These are phyloP conservation scores for Nymphalis polychloros DNA, from an alignment of 2,888 invertebrate genomes.

Conservation along the genomic window DNA sequence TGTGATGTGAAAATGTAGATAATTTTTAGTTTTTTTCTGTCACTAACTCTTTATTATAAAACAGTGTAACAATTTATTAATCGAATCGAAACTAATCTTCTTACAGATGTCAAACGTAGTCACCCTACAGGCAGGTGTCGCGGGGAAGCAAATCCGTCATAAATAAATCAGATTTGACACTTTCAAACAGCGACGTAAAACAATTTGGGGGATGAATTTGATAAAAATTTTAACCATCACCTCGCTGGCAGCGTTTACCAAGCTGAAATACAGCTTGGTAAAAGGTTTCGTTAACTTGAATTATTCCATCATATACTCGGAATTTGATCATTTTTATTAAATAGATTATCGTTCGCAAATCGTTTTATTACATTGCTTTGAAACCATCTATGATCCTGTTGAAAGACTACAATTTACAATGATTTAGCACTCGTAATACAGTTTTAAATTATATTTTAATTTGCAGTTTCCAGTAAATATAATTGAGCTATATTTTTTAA, in stretches of 20 bases:
- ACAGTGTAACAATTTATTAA: background rate
- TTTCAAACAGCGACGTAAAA: constrained; percentile 60
- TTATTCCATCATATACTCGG: constrained; percentile 33
- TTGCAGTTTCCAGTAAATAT: background rate
- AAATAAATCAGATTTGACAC: constrained; percentile 77
- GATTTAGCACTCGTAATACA: no score
- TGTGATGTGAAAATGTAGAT: no score
- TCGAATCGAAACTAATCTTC: background rate
- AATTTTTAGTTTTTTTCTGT: no score
- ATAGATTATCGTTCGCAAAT: constrained; percentile 27
- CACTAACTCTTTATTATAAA: background rate
- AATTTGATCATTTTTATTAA: constrained; percentile 25
- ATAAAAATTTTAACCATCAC: constrained; percentile 39
- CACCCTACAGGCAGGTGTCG: constrained; percentile 58
- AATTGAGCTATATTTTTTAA: constrained; percentile 11
- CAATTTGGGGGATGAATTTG: constrained; percentile 52
- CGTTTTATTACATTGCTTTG: background rate
- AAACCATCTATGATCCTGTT: no score
- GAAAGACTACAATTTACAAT: no score
- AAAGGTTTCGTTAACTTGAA: constrained; percentile 35
- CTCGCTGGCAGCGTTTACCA: constrained; percentile 32
- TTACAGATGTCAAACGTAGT: constrained; percentile 19
- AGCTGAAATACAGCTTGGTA: constrained; percentile 30
- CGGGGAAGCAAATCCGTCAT: constrained; percentile 62
- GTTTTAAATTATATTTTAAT: background rate